Evolutionary conservation across 2,888 invertebrate species (phyloP).

Genomic region (Diloba caeruleocephala): DNA sequence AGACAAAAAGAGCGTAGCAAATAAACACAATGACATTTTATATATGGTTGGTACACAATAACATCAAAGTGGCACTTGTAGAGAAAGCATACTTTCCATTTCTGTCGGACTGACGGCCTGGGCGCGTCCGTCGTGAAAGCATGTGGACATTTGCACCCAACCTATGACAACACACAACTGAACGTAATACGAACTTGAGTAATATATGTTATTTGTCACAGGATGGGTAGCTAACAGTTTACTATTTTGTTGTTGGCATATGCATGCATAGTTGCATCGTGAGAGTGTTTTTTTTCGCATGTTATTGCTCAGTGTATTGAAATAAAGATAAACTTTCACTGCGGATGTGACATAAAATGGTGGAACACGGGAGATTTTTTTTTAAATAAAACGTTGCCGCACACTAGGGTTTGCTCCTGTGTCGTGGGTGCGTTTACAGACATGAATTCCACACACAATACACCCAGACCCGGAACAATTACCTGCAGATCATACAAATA

Average conservation of each 20-base stretch:
- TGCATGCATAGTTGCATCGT: background rate
- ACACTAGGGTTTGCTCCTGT: too few species aligned
- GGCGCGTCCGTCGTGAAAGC: slow-evolving; percentile 49
- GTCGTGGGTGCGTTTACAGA: too few species aligned
- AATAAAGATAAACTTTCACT: too few species aligned
- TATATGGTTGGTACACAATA: slow-evolving; percentile 9
- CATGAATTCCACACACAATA: too few species aligned
- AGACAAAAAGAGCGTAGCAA: slow-evolving; percentile 28
- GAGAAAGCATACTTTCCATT: slow-evolving; percentile 59
- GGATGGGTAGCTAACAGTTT: slow-evolving; percentile 6
- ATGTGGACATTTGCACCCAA: slow-evolving; percentile 29
- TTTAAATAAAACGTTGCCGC: too few species aligned
- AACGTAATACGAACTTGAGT: slow-evolving; percentile 38
- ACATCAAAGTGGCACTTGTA: slow-evolving; percentile 11
- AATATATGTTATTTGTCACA: slow-evolving; percentile 17
- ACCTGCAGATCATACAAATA: too few species aligned
- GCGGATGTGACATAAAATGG: too few species aligned
- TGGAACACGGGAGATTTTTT: too few species aligned
- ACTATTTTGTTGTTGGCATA: background rate
- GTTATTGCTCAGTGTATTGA: too few species aligned
- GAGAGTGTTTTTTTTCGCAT: slow-evolving; percentile 7
- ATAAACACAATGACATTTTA: slow-evolving; percentile 30
- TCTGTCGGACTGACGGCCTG: slow-evolving; percentile 16
- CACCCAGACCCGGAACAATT: too few species aligned
- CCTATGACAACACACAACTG: slow-evolving; percentile 32